Conservation (phyloP, 2,797 vertebrate species). For the Adelosebastes latens region DNA sequence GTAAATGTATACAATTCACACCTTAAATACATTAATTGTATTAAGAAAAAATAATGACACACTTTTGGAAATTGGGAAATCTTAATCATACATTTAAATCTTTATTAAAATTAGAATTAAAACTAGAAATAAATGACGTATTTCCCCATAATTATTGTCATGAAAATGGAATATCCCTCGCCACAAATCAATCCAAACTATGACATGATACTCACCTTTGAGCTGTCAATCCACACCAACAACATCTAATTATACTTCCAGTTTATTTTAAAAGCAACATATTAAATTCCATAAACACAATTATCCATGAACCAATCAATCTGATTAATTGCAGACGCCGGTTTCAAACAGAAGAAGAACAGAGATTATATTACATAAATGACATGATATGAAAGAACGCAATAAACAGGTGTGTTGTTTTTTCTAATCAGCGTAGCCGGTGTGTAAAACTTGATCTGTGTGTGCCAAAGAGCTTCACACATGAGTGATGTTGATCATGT, state of each 20-base stretch:
- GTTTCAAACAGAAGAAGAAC: not conserved
- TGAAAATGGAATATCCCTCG: not conserved
- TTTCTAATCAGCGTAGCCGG: not conserved
- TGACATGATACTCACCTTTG: not conserved
- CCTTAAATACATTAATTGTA: not conserved
- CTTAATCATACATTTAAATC: not conserved
- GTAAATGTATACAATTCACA: not conserved
- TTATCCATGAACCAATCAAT: not conserved
- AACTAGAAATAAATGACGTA: not conserved
- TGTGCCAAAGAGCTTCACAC: slow-evolving; percentile 8
- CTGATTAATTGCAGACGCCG: not conserved
- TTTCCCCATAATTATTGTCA: not conserved
- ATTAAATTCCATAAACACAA: not conserved
- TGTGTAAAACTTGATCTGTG: slow-evolving; percentile 1
- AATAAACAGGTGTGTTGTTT: not conserved
- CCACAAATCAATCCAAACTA: not conserved
- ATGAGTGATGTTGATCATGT: slow-evolving; percentile 30
- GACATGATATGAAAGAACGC: not conserved
- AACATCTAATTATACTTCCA: not conserved
- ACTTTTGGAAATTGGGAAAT: not conserved
- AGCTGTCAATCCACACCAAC: not conserved
- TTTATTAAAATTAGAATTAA: not conserved
- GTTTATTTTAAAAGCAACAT: not conserved
- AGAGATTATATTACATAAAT: not conserved
- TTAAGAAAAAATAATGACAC: not conserved